Evolutionary conservation across 2,113 vertebrate species (phyloP).

Genomic region (Galeopterus variegatus): DNA sequence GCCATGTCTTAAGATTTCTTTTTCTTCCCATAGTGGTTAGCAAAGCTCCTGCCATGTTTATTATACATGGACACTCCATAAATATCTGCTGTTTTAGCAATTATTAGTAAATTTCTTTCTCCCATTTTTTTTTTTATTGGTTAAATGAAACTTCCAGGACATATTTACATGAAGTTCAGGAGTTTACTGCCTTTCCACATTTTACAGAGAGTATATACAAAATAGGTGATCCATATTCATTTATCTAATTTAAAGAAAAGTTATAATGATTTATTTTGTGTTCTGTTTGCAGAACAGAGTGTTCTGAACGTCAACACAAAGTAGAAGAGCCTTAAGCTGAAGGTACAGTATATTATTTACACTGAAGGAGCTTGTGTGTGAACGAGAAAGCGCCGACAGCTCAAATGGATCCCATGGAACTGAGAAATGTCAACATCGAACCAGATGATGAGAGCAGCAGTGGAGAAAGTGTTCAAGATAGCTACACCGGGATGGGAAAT

Average conservation of each 20-base stretch:
- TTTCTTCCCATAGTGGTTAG: not conserved
- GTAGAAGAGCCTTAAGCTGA: conserved; percentile 76
- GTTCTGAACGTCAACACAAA: conserved; percentile 83
- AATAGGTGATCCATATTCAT: conserved; percentile 68
- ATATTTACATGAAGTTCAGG: conserved; percentile 6
- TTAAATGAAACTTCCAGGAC: not conserved
- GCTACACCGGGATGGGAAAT: conserved; percentile 88
- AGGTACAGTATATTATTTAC: conserved; percentile 85
- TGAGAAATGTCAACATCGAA: conserved; percentile 93
- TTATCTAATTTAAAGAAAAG: conserved; percentile 84
- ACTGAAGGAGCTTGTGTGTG: conserved; percentile 82
- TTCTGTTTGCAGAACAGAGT: conserved; percentile 89
- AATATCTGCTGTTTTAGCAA: not conserved
- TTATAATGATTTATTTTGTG: conserved; percentile 81
- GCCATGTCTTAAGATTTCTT: not conserved
- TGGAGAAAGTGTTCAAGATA: conserved; percentile 92
- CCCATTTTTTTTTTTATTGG: not conserved
- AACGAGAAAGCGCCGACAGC: conserved; percentile 84
- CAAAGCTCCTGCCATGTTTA: not conserved
- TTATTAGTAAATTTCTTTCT: not conserved
- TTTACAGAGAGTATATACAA: conserved; percentile 45
- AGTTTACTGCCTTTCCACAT: conserved; percentile 37
- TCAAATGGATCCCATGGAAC: conserved; percentile 95
- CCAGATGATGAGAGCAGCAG: conserved; percentile 94
- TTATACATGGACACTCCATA: not conserved